These are phyloP conservation scores for Geococcyx californianus DNA, from an alignment of 2,113 vertebrate genomes.

Conservation along the genomic window DNA sequence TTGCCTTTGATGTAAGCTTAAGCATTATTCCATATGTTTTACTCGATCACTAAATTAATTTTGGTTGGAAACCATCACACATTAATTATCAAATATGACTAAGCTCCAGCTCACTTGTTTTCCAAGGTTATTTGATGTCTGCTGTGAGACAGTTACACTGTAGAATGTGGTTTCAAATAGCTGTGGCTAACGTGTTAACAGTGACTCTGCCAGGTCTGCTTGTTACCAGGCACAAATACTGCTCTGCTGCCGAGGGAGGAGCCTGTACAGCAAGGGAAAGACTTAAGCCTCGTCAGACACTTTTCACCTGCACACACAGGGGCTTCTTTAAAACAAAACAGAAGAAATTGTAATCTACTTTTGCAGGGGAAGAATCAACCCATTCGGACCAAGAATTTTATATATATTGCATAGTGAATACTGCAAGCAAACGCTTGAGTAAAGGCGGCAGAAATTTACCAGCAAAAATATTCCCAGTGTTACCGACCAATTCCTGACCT, in stretches of 20 bases:
- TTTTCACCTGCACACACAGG: neutral
- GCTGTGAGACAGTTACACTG: constrained; percentile 20
- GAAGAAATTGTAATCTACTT: neutral
- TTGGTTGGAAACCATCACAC: constrained; percentile 52
- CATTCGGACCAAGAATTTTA: neutral
- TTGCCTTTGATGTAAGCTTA: constrained; percentile 62
- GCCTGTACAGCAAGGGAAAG: neutral
- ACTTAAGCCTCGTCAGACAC: neutral
- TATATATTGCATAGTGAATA: neutral
- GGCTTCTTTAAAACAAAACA: neutral
- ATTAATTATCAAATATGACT: constrained; percentile 62
- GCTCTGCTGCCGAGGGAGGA: neutral
- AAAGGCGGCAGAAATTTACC: neutral
- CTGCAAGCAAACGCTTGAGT: neutral
- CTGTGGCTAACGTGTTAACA: constrained; percentile 31
- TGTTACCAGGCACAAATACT: neutral
- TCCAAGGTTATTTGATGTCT: constrained; percentile 54
- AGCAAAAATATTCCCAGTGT: neutral
- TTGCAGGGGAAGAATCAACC: neutral
- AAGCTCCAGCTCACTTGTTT: constrained; percentile 39
- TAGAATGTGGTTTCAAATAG: constrained; percentile 45
- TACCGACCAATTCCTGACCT: constrained; percentile 2
- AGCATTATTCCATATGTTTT: constrained; percentile 43
- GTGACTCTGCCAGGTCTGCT: neutral
- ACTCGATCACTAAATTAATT: constrained; percentile 60